Evolutionary conservation across 1,140 invertebrate genomes (phyloP).

Genomic region (Antheraea mylitta): DNA sequence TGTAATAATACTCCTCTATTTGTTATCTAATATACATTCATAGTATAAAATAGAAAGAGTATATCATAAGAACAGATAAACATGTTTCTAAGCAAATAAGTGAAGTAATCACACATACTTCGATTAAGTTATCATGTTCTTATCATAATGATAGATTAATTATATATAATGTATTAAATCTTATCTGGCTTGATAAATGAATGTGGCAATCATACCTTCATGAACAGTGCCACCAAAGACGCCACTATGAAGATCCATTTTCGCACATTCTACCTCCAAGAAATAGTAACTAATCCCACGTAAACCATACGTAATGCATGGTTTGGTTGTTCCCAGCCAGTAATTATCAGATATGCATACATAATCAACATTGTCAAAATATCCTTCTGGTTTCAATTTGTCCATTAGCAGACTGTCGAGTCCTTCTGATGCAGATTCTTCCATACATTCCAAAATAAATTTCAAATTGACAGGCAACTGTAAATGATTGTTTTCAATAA

Average conservation of each 20-base stretch:
- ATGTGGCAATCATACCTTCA: constrained; percentile 68
- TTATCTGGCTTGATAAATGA: neutral
- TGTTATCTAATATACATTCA: no score
- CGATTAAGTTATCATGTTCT: no score
- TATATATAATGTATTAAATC: neutral
- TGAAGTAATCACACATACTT: no score
- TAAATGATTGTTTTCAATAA: constrained; percentile 20
- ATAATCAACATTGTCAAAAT: constrained; percentile 93
- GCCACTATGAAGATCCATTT: constrained; percentile 97
- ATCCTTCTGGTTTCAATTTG: constrained; percentile 80
- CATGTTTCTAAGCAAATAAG: no score
- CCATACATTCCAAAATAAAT: constrained; percentile 99
- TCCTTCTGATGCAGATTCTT: constrained; percentile 97
- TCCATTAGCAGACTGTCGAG: constrained; percentile 91
- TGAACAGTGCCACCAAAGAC: constrained; percentile 94
- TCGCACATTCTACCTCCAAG: constrained; percentile 92
- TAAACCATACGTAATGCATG: constrained; percentile 98
- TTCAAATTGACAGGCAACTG: constrained; percentile 95
- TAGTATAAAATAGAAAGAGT: neutral
- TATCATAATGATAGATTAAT: neutral
- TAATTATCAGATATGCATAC: constrained; percentile 99
- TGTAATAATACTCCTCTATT: no score
- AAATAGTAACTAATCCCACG: constrained; percentile 96
- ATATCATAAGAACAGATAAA: neutral
- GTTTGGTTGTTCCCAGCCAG: constrained; percentile 97